Evolutionary conservation across 1,140 invertebrate genomes (phyloP).

Genomic region (Aphaenogaster ashmeadi): DNA sequence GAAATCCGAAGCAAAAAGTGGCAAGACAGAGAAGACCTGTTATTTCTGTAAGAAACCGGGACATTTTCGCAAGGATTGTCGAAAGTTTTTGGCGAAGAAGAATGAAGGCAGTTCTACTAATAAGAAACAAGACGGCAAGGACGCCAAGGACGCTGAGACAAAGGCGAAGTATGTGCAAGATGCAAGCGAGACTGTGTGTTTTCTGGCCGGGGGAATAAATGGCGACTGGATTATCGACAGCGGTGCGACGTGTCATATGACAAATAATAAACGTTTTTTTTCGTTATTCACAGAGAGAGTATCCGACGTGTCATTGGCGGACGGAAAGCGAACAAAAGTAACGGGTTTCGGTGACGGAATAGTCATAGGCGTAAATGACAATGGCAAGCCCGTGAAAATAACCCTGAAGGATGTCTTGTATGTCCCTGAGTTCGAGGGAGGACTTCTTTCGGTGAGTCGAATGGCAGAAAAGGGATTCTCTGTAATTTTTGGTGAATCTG

Average conservation of each 20-base stretch:
- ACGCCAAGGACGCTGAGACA: not conserved
- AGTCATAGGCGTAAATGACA: not conserved
- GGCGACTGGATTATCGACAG: not conserved
- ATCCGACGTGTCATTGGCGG: not conserved
- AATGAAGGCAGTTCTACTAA: not conserved
- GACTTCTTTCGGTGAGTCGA: not conserved
- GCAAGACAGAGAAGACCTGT: not conserved
- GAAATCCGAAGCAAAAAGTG: not conserved
- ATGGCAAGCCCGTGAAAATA: not conserved
- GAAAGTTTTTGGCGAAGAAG: not conserved
- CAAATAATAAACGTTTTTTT: not conserved
- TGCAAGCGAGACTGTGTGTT: not conserved
- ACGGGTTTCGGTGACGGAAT: not conserved
- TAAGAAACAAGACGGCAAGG: not conserved
- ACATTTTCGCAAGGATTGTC: not conserved
- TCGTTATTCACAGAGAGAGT: not conserved
- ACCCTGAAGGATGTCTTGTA: not conserved
- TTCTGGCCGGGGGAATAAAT: not conserved
- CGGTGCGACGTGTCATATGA: not conserved
- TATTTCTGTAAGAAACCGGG: not conserved
- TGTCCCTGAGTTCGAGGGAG: not conserved
- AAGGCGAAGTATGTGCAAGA: not conserved
- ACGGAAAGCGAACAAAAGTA: not conserved
- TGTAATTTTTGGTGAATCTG: not conserved
- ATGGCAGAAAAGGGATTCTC: not conserved